Evolutionary conservation across 2,797 vertebrate species (phyloP), one percentile per base, ranked within the genome.

Genomic region (Onychomys leucogaster): DNA sequence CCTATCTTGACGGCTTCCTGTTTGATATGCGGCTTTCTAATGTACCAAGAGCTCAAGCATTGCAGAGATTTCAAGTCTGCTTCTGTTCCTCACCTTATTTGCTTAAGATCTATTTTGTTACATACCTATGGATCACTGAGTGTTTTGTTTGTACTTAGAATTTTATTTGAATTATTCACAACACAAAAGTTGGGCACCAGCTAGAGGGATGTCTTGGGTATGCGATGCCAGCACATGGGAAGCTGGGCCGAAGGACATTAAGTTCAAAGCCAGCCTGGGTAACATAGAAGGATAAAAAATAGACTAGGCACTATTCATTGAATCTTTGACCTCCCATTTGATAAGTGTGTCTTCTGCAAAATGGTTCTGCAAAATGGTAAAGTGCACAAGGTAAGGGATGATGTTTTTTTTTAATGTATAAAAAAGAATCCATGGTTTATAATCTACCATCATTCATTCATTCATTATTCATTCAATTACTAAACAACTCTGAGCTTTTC

Each of bases 101-200:
- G 95, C 71, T 84, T 80, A 81, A 67, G 21, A 16, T 78, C 41
- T 89, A 52, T 90, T 84, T 94, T 77, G 0, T 49, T 90, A 89
- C 32, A 21, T 49, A n/a, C 49, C 73, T 71, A n/a, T 76, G 29
- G n/a, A 10, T 83, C 63, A 6, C 63, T 46, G 9, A 41, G 41
- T 92, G 17, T 78, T 94, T 90, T 85, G 5, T 84, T 43, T 89
- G 61, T 41, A 32, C 78, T 94, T 61, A 81, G 61, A 96, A 85
- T 63, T 94, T 41, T 55, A 85, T 90, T 90, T 93, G 52, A 91
- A 13, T 77, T 97, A 73, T 43, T 95, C 41, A 90, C 10, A 92
- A 8, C 13, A 9, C 29, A 75, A 90, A 82, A 55, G 9, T 84
- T 63, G 19, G 14, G 7, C 2, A 81, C n/a, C 41, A 65, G 21